Percentiles rank a stretch among this genome's conserved stretches.
phyloP scores from a whole-genome alignment of 2,888 invertebrate genomes.

The Drosophila recens region DNA sequence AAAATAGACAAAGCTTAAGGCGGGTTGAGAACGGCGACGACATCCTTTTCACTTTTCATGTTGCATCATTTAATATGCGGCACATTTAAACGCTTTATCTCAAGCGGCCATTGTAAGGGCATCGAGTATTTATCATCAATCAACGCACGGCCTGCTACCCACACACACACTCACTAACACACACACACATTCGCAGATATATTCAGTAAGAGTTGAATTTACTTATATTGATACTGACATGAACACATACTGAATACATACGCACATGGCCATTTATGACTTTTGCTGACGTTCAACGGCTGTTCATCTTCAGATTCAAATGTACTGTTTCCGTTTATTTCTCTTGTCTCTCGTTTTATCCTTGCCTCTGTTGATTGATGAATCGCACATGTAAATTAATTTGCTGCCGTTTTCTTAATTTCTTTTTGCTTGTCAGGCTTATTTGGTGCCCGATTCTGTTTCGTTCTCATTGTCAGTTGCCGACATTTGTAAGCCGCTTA shows the following conservation, averaged over 20 bases:
- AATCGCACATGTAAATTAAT: constrained; percentile 82
- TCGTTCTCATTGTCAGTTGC: constrained; percentile 58
- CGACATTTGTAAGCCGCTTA: constrained; percentile 80
- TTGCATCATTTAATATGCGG: constrained; percentile 81
- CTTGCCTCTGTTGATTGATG: constrained; percentile 71
- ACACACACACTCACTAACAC: constrained; percentile 30
- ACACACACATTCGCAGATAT: constrained; percentile 10
- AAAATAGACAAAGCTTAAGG: constrained; percentile 53
- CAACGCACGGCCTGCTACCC: constrained; percentile 68
- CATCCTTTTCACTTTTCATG: constrained; percentile 72
- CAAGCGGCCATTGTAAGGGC: constrained; percentile 65
- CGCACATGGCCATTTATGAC: constrained; percentile 69
- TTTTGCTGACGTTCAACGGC: constrained; percentile 63
- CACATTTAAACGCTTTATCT: constrained; percentile 80
- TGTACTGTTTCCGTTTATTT: constrained; percentile 20
- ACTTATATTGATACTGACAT: constrained; percentile 25
- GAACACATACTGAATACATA: constrained; percentile 8
- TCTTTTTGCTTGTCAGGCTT: constrained; percentile 75
- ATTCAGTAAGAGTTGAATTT: constrained; percentile 4
- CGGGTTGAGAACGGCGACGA: constrained; percentile 20
- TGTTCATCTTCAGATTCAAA: constrained; percentile 50
- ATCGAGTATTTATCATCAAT: constrained; percentile 79
- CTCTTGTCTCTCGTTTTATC: constrained; percentile 23
- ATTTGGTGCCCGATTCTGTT: constrained; percentile 55
- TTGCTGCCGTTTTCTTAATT: constrained; percentile 79